Base-by-base conservation (phyloP, 2,113 vertebrate genomes). In the Drymodes brunneopygia region DNA sequence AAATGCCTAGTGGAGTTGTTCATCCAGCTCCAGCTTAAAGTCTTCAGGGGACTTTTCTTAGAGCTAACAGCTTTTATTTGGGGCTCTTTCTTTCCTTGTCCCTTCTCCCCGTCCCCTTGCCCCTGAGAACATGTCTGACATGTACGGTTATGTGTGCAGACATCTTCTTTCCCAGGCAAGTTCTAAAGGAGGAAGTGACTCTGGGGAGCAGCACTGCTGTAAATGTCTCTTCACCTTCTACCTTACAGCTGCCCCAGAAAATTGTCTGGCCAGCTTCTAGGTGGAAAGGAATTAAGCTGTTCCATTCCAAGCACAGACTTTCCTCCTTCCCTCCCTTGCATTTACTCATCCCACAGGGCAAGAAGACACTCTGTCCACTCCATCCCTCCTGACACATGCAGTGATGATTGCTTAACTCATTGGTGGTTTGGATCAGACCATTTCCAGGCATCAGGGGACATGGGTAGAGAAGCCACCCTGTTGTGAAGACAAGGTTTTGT, bases 141-240 rank as follows among this genome's bases (percentile, higher is more conserved):
- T 9, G 8, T 64, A 57, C 23, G 10, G 31, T 28, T 90, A 12
- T 11, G 38, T 71, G 79, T 70, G 72, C 86, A 92, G 92, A 88
- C 17, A 12, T 94, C 61, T 94, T 95, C 90, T 79, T 97, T 87
- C 86, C 40, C 18, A 7, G 79, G 48, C 33, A 0, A 81, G 70
- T 33, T 85, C 57, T 87, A 44, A 90, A 96, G 88, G 70, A 94
- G 92, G 94, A 97, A 97, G 95, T 79, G 87, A 83, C 89, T 61
- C 67, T 54, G 69, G 40, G 66, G 67, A 81, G 84, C 69, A 75
- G 56, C 45, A 60, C 11, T 73, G 82, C 77, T 92, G 82, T 65
- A 92, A 92, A 94, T 31, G 78, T 84, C 80, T 71, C 45, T 90
- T 96, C 60, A 60, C 87, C 71, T 86, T 54, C 54, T 70, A 54